Percentiles rank a stretch among this genome's conserved stretches.
phyloP scores from a whole-genome alignment of 2,113 vertebrate species.

The Sorex araneus region DNA sequence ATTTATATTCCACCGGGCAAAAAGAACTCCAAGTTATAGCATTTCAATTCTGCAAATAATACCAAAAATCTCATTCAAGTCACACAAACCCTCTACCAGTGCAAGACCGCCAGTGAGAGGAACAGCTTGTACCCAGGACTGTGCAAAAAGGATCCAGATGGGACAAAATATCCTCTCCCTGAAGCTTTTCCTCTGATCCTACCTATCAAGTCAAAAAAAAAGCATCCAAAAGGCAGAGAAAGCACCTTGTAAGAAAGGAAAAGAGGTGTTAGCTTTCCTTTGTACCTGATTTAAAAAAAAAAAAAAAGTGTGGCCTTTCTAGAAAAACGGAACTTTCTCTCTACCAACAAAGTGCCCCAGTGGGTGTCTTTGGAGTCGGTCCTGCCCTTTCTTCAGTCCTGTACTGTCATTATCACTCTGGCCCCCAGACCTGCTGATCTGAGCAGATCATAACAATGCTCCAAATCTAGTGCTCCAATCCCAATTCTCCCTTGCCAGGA shows the following conservation, averaged over 20 bases:
- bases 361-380: background rate
- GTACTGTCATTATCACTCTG: background rate
- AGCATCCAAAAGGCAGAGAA: background rate
- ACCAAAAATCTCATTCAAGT: conserved; percentile 42
- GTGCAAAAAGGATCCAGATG: background rate
- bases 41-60: conserved; percentile 56
- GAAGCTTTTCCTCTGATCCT: background rate
- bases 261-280: background rate
- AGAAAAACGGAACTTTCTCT: background rate
- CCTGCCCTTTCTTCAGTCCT: background rate
- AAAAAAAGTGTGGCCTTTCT: background rate
- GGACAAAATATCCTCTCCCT: background rate
- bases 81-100: background rate
- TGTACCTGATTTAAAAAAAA: background rate
- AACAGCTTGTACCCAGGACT: background rate
- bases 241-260: background rate
- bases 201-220: background rate
- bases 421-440: background rate
- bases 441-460: background rate
- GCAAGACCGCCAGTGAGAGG: background rate
- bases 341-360: background rate
- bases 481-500: background rate
- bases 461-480: background rate
- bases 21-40: conserved; percentile 46
- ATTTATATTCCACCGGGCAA: conserved; percentile 42